These are phyloP conservation scores for Anser brachyrhynchus DNA, from an alignment of 2,113 vertebrate genomes.

Conservation along the genomic window DNA sequence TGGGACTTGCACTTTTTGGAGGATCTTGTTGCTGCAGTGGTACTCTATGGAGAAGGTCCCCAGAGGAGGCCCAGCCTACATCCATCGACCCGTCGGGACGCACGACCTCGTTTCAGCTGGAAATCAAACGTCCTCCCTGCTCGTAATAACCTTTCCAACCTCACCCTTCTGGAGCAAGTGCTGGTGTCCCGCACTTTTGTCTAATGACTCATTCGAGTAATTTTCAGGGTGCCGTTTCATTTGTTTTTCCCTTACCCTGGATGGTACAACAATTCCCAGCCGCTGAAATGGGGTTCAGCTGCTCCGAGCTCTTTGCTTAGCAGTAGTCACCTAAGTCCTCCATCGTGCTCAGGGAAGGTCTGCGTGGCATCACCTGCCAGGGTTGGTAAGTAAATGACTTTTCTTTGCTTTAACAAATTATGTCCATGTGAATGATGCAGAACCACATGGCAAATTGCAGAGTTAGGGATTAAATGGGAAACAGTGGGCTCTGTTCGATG, in stretches of 20 bases:
- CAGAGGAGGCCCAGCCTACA: background rate
- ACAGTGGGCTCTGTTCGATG: background rate
- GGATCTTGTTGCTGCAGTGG: background rate
- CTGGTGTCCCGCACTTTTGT: background rate
- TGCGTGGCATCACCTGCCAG: background rate
- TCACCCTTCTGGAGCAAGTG: background rate
- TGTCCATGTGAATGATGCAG: background rate
- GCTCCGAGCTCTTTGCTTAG: background rate
- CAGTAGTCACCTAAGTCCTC: background rate
- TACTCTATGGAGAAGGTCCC: background rate
- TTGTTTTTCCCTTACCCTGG: conserved; percentile 7
- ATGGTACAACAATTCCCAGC: background rate
- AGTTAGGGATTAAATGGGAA: background rate
- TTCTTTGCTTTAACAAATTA: background rate
- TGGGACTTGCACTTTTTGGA: conserved; percentile 3
- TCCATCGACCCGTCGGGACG: background rate
- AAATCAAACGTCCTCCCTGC: background rate
- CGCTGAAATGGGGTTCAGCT: background rate
- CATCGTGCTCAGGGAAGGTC: background rate
- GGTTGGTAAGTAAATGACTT: conserved; percentile 58
- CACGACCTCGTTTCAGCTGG: background rate
- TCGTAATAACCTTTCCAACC: background rate
- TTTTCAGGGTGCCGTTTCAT: conserved; percentile 48
- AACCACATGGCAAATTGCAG: background rate
- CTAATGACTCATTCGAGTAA: background rate